Conservation (phyloP, 1,140 invertebrate species). For the Apis florea region DNA sequence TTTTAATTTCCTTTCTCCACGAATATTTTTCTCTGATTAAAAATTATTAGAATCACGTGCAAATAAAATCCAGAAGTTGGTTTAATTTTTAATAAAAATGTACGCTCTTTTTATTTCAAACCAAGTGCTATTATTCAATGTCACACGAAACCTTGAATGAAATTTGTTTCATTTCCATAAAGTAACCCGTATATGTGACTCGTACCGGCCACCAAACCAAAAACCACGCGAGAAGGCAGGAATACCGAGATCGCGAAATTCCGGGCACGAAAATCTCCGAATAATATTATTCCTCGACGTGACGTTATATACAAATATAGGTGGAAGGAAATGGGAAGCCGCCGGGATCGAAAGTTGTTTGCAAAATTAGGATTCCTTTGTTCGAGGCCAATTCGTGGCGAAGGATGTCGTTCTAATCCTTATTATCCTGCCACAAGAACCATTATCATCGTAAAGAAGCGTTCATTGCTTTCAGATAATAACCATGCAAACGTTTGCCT, state of each 20-base stretch:
- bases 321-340: not conserved
- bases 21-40: too few relatives aligned
- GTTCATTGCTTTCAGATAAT: conserved; percentile 6
- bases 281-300: conserved; percentile 12
- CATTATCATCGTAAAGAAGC: conserved; percentile 23
- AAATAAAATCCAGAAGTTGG: too few relatives aligned
- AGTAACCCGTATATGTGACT: not conserved
- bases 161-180: conserved; percentile 6
- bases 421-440: conserved; percentile 24
- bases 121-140: not conserved
- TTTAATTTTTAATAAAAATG: not conserved
- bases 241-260: not conserved
- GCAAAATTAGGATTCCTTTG: not conserved
- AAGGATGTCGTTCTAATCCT: conserved; percentile 21
- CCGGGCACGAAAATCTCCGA: conserved; percentile 17
- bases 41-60: not conserved
- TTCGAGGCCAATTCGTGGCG: not conserved
- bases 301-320: conserved; percentile 6
- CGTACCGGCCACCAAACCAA: not conserved
- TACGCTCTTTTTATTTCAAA: not conserved
- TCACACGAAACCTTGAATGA: not conserved
- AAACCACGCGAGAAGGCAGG: not conserved
- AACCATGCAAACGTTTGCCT: conserved; percentile 34
- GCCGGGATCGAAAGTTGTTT: conserved; percentile 1
- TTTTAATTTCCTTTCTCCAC: too few relatives aligned